Conservation (phyloP, 2,888 invertebrate species). For the Drosophila flavopinicola region DNA sequence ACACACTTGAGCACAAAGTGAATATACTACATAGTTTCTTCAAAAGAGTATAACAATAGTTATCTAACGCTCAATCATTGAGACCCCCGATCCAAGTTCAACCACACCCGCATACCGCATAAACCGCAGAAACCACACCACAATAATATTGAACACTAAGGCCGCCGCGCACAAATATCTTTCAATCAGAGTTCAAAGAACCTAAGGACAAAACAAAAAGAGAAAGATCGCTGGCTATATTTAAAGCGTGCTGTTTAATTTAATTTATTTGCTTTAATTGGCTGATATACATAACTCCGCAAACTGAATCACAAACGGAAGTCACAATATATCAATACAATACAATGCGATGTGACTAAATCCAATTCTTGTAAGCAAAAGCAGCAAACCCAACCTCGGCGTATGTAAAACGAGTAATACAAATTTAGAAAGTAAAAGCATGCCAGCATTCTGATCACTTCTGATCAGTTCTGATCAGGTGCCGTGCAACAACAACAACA, state of each 20-base stretch:
- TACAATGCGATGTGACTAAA: constrained; percentile 44
- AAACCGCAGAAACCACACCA: constrained; percentile 7
- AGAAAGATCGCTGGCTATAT: constrained; percentile 57
- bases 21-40: too few species aligned
- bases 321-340: constrained; percentile 19
- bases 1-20: too few species aligned
- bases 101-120: constrained; percentile 44
- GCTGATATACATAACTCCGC: constrained; percentile 41
- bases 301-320: constrained; percentile 65
- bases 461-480: constrained; percentile 57
- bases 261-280: constrained; percentile 72
- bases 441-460: too few species aligned
- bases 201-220: constrained; percentile 53
- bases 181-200: constrained; percentile 58
- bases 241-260: constrained; percentile 63
- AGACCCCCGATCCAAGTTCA: constrained; percentile 20
- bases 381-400: constrained; percentile 17
- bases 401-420: constrained; percentile 61
- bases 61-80: constrained; percentile 44
- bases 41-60: too few species aligned
- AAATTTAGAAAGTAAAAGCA: constrained; percentile 79
- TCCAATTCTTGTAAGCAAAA: constrained; percentile 73
- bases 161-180: constrained; percentile 47
- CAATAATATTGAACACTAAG: constrained; percentile 57
- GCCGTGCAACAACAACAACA: constrained; percentile 24